Base-by-base conservation (phyloP, 2,797 vertebrate genomes). In the Leptatherina wallacei region DNA sequence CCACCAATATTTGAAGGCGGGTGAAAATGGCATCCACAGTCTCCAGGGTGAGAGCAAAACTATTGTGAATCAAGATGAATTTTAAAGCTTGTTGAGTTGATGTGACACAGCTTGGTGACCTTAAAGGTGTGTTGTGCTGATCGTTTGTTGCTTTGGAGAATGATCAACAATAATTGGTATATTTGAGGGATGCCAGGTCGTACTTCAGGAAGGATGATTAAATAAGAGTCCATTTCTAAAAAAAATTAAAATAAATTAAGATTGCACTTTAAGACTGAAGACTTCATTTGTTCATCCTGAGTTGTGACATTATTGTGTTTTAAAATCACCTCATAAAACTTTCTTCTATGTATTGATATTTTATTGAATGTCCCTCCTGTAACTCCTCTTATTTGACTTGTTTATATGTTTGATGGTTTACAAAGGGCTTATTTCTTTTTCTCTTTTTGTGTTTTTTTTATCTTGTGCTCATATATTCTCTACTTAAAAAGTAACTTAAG, bases 381-480 rank as follows among this genome's bases (percentile, higher is more conserved):
- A 11, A 2, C 20, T 62, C 73, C 65, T 55, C 49, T 68, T 44
- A 67, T 78, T 70, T 54, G 8, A 49, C 35, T 47, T 63, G 2
- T 70, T 69, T 30, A 40, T 42, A 56, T 9, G 32, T 72, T 66
- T 63, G 69, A 61, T 42, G 61, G 73, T 70, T 69, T 3, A 11
- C 42, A 42, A 65, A 70, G 40, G 13, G 6, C 29, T 44, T 63
- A 2, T 38, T 38, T 38, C 11, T 38, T 9, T 36, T 12, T 38
- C 36, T 38, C 30, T 56, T 40, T 18, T 44, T 33, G 57, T 72
- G 78, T 71, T 77, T 76, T 57, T 57, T 30, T 30, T 2, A 84
- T 80, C 62, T 73, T 74, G 56, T 62, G 6, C 68, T 79, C 47
- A 77, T 86, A 83, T 79, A 69, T 71, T 61, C 6, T 6, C 32